Percentiles rank a stretch among this genome's conserved stretches.
Conservation (phyloP, 2,888 invertebrate species). For the Crocallis elinguaria region DNA sequence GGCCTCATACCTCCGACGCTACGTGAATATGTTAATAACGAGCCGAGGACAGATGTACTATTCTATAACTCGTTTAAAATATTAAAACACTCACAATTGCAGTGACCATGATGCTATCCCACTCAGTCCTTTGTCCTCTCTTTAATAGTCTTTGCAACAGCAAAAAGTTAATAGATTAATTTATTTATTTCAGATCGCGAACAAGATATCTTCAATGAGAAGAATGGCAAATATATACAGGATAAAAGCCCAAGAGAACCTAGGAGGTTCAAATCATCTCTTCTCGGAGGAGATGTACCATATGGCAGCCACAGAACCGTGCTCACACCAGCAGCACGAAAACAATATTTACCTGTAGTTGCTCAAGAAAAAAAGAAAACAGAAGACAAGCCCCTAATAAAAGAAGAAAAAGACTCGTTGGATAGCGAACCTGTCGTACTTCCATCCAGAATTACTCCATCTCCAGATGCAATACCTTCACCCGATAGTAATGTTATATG, state of each 20-base stretch:
- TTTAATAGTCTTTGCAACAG: background rate
- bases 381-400: constrained; percentile 81
- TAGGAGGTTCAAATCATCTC: constrained; percentile 90
- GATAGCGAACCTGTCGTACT: constrained; percentile 86
- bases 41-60: constrained; percentile 61
- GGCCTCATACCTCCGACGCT: constrained; percentile 76
- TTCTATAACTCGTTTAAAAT: constrained; percentile 42
- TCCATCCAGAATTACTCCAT: constrained; percentile 77
- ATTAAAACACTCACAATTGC: background rate
- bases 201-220: constrained; percentile 81
- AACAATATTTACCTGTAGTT: constrained; percentile 88
- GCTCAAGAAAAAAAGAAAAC: constrained; percentile 84
- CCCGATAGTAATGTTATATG: constrained; percentile 89
- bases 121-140: background rate
- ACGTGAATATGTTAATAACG: constrained; percentile 75
- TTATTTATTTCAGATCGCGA: constrained; percentile 78
- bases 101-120: background rate
- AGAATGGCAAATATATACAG: constrained; percentile 57
- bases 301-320: constrained; percentile 91
- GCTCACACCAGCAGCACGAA: constrained; percentile 92
- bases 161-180: constrained; percentile 6
- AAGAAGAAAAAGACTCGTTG: constrained; percentile 87
- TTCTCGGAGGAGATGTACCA: constrained; percentile 91
- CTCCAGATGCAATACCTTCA: constrained; percentile 84
- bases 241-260: constrained; percentile 79